These are phyloP conservation scores for Cydia strobilella DNA, from an alignment of 1,140 invertebrate species.

Conservation along the genomic window DNA sequence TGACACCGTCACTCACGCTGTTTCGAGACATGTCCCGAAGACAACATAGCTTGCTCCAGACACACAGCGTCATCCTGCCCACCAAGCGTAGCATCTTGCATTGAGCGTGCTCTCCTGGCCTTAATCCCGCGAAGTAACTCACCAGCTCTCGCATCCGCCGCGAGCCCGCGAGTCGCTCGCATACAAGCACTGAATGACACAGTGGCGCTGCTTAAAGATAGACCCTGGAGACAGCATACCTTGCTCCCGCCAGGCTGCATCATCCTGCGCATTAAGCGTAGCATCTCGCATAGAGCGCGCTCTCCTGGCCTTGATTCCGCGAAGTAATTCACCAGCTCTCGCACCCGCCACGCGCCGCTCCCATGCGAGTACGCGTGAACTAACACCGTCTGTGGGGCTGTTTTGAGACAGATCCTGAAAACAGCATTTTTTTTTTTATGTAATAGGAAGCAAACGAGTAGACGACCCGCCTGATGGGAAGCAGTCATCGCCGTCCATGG, in stretches of 20 bases:
- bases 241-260: conserved; percentile 83
- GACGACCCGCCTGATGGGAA: too few species aligned
- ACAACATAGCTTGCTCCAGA: conserved; percentile 81
- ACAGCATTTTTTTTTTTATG: too few species aligned
- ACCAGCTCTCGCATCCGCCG: conserved; percentile 82
- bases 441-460: too few species aligned
- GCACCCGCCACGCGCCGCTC: conserved; percentile 82
- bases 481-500: too few species aligned
- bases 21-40: too few species aligned
- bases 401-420: conserved; percentile 52
- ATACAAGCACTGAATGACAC: conserved; percentile 77
- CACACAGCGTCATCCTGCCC: conserved; percentile 81
- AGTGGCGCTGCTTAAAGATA: background rate
- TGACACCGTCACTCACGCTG: too few species aligned
- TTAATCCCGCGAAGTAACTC: conserved; percentile 82
- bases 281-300: conserved; percentile 80
- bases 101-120: conserved; percentile 78
- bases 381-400: conserved; percentile 64
- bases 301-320: conserved; percentile 79
- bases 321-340: conserved; percentile 82
- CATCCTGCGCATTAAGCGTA: conserved; percentile 79
- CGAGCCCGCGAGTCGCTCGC: conserved; percentile 76
- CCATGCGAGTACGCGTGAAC: conserved; percentile 82
- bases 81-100: conserved; percentile 81
- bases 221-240: conserved; percentile 61